Conservation (phyloP, 92 coral and sea anemone genomes). For the Porites evermanni region DNA sequence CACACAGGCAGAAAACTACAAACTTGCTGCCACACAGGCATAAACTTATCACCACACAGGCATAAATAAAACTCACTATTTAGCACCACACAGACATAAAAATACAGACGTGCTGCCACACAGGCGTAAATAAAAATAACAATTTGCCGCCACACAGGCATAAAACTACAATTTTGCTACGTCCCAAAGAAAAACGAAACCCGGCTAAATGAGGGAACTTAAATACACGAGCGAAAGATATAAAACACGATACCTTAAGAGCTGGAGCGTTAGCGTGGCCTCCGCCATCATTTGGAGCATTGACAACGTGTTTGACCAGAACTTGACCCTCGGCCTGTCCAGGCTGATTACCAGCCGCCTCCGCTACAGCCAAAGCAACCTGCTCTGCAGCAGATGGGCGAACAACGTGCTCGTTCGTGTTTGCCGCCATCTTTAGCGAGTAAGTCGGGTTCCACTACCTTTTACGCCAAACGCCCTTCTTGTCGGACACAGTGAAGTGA, state of each 20-base stretch:
- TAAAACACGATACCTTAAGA: conserved; percentile 11
- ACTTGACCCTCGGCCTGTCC: conserved; percentile 8
- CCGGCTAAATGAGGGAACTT: neutral
- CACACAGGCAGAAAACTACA: neutral
- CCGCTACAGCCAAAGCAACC: conserved; percentile 2
- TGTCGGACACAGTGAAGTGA: no score
- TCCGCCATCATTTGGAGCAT: neutral
- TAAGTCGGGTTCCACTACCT: neutral
- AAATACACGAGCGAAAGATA: neutral
- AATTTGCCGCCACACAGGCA: neutral
- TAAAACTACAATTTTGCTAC: no score
- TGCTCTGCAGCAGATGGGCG: conserved; percentile 13
- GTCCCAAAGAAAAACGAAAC: no score
- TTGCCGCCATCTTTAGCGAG: neutral
- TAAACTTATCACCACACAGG: neutral
- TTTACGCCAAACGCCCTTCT: neutral
- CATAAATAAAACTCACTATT: neutral
- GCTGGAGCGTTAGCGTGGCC: conserved; percentile 11
- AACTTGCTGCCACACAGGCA: neutral
- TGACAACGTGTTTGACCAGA: neutral
- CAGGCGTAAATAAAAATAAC: no score
- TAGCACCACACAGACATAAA: no score
- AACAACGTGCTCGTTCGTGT: conserved; percentile 3
- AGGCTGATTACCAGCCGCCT: conserved; percentile 9
- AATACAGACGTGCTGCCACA: no score